These are phyloP conservation scores for Heliconius himera DNA, from an alignment of 1,140 invertebrate species.

Conservation along the genomic window DNA sequence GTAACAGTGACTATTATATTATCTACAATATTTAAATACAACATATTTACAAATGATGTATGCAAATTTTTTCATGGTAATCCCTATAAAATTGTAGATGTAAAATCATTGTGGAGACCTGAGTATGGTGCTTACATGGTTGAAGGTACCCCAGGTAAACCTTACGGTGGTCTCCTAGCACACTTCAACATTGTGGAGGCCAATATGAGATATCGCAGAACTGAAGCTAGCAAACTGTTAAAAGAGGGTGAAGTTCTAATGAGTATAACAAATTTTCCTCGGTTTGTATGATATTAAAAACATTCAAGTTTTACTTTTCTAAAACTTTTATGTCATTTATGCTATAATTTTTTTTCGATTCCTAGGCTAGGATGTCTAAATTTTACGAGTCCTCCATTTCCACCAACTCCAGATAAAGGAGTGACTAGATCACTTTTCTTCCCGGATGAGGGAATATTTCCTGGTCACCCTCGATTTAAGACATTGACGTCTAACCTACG, in stretches of 20 bases:
- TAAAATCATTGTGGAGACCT: conserved; percentile 96
- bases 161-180: conserved; percentile 95
- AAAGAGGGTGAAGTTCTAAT: conserved; percentile 92
- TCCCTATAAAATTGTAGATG: conserved; percentile 71
- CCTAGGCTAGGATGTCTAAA: conserved; percentile 91
- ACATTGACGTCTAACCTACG: conserved; percentile 97
- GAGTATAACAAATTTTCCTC: conserved; percentile 95
- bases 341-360: conserved; percentile 16
- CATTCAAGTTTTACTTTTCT: background rate
- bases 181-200: conserved; percentile 99
- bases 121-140: conserved; percentile 99
- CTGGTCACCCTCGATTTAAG: conserved; percentile 97
- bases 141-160: conserved; percentile 99
- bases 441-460: conserved; percentile 96
- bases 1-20: background rate
- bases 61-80: background rate
- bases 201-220: conserved; percentile 96
- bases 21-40: too few relatives aligned
- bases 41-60: too few relatives aligned
- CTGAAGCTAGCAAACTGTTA: conserved; percentile 92
- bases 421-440: conserved; percentile 95
- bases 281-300: conserved; percentile 81
- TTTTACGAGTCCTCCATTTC: conserved; percentile 92
- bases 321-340: too few relatives aligned
- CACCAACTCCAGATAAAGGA: conserved; percentile 86